Percentiles rank a stretch among this genome's conserved stretches.
These are phyloP conservation scores for Leptinotarsa haldemani DNA, from an alignment of 2,888 invertebrate species.

Conservation along the genomic window DNA sequence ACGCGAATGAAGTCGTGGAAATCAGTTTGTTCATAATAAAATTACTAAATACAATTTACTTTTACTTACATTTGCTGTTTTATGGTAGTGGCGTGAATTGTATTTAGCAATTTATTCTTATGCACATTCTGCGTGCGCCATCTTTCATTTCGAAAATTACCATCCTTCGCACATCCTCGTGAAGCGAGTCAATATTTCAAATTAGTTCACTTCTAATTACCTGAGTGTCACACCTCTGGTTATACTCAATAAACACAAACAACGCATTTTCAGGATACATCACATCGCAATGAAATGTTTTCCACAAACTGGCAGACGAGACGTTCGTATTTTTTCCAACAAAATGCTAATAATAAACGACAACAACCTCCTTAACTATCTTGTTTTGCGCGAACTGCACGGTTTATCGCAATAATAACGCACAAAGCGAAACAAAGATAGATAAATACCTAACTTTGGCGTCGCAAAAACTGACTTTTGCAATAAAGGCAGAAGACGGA, in stretches of 20 bases:
- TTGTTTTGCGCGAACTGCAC: conserved; percentile 40
- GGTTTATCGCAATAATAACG: conserved; percentile 41
- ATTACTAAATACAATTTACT: too few relatives aligned
- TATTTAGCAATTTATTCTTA: too few relatives aligned
- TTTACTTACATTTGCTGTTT: too few relatives aligned
- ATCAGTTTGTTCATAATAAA: too few relatives aligned
- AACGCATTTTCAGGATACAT: conserved; percentile 41
- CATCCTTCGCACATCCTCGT: neutral
- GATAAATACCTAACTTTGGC: conserved; percentile 37
- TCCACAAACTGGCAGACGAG: conserved; percentile 20
- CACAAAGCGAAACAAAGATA: conserved; percentile 41
- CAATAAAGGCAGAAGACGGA: conserved; percentile 2
- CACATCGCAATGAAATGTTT: conserved; percentile 25
- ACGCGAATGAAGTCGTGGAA: too few relatives aligned
- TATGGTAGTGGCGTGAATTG: too few relatives aligned
- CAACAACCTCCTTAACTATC: conserved; percentile 40
- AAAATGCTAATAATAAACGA: conserved; percentile 35
- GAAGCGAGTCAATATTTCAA: neutral
- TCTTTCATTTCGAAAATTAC: too few relatives aligned
- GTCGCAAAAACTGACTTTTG: conserved; percentile 12
- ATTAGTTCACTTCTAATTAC: conserved; percentile 14
- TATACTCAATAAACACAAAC: conserved; percentile 43
- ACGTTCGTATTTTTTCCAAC: conserved; percentile 29
- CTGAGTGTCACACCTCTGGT: conserved; percentile 31
- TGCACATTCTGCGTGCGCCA: too few relatives aligned